These are phyloP conservation scores for Nemapogon koenigi DNA, from an alignment of 2,888 invertebrate genomes.

Conservation along the genomic window DNA sequence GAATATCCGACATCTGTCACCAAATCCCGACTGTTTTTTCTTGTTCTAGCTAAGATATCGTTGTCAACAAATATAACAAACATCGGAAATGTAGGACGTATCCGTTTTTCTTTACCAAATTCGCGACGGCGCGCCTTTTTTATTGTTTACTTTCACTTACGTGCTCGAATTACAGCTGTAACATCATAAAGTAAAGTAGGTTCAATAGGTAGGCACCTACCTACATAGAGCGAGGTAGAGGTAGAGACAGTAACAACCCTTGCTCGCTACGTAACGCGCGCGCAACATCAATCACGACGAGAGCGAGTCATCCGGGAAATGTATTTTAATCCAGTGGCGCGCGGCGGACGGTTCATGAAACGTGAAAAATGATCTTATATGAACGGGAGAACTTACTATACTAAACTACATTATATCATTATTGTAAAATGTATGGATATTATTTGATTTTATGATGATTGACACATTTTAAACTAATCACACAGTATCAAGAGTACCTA, in stretches of 20 bases:
- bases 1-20: background rate
- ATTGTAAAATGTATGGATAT: too few species aligned
- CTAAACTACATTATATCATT: too few species aligned
- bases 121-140: constrained; percentile 27
- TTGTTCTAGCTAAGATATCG: background rate
- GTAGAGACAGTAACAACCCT: too few species aligned
- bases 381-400: constrained; percentile 25
- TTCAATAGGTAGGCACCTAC: too few species aligned
- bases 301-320: constrained; percentile 33
- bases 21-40: background rate
- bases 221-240: too few species aligned
- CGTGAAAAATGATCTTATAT: constrained; percentile 58
- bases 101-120: background rate
- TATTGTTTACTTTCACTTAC: constrained; percentile 47
- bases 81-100: background rate
- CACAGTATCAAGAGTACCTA: too few species aligned
- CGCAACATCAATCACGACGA: too few species aligned
- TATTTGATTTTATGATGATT: too few species aligned
- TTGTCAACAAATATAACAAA: background rate
- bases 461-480: too few species aligned
- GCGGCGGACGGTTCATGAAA: constrained; percentile 56
- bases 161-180: too few species aligned
- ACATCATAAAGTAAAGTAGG: too few species aligned
- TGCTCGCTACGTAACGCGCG: too few species aligned
- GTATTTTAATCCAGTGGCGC: constrained; percentile 62